Conservation (phyloP, 2,797 vertebrate genomes). For the Argentina silus region DNA sequence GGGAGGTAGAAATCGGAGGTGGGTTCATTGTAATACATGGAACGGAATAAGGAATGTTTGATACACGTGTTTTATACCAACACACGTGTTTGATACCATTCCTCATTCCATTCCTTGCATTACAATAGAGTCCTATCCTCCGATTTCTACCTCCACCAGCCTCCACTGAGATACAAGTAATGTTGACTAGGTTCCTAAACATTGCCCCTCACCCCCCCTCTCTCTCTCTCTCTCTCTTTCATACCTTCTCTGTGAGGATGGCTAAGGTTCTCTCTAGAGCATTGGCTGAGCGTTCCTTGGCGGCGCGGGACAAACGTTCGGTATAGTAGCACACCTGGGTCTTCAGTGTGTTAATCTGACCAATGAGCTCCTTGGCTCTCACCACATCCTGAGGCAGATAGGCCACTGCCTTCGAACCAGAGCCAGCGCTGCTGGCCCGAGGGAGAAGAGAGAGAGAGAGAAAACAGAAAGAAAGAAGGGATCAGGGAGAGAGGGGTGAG, state of each 20-base stretch:
- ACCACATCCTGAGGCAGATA: conserved; percentile 94
- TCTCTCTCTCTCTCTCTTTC: not conserved
- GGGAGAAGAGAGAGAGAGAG: not conserved
- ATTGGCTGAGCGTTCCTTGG: conserved; percentile 94
- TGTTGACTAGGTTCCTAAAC: too few species aligned
- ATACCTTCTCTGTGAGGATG: conserved; percentile 95
- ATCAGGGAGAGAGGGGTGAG: not conserved
- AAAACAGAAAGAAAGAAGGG: not conserved
- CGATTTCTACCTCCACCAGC: not conserved
- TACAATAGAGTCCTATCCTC: not conserved
- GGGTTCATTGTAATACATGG: too few species aligned
- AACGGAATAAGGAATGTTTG: too few species aligned
- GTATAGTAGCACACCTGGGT: conserved; percentile 98
- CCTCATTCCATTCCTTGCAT: too few species aligned
- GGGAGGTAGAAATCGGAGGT: too few species aligned
- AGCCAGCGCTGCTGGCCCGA: conserved; percentile 74
- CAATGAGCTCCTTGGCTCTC: conserved; percentile 96
- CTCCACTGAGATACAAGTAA: too few species aligned
- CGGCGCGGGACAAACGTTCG: conserved; percentile 92
- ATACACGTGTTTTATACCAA: too few species aligned
- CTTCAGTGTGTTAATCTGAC: conserved; percentile 96
- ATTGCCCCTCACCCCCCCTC: not conserved
- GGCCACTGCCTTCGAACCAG: conserved; percentile 83
- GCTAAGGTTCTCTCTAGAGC: conserved; percentile 94
- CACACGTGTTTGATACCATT: too few species aligned